These are phyloP conservation scores for Condylostylus longicornis DNA, from an alignment of 1,140 invertebrate species.

Conservation along the genomic window DNA sequence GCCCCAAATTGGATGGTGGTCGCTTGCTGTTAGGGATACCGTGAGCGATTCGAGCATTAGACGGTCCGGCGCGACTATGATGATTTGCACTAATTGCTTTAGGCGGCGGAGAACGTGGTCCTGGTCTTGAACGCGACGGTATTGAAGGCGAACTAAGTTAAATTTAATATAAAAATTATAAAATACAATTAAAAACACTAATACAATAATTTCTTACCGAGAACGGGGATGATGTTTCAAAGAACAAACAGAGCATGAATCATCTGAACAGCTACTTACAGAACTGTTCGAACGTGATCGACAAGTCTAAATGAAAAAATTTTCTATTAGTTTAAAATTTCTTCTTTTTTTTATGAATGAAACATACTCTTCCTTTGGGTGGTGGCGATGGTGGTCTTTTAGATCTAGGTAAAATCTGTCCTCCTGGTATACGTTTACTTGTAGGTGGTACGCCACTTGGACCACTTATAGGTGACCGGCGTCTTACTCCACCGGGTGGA, in stretches of 20 bases:
- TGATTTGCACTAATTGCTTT: slow-evolving; percentile 1
- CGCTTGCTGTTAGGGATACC: slow-evolving; percentile 10
- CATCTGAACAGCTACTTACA: slow-evolving; percentile 61
- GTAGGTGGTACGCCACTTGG: slow-evolving; percentile 10
- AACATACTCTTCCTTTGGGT: slow-evolving; percentile 20
- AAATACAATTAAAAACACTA: neutral
- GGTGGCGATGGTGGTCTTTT: slow-evolving; percentile 33
- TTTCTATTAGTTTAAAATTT: neutral
- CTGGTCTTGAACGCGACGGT: slow-evolving; percentile 20
- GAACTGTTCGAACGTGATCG: slow-evolving; percentile 48
- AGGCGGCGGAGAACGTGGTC: slow-evolving; percentile 5
- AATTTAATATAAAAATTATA: neutral
- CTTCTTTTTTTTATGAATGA: neutral
- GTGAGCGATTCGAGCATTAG: too few species aligned
- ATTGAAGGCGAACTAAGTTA: slow-evolving; percentile 19
- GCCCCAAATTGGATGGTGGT: neutral
- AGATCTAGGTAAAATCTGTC: slow-evolving; percentile 27
- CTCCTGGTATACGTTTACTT: slow-evolving; percentile 11
- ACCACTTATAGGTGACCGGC: neutral
- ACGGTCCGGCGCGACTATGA: slow-evolving; percentile 18
- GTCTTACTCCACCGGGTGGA: neutral
- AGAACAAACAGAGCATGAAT: slow-evolving; percentile 59
- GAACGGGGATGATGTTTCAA: slow-evolving; percentile 29
- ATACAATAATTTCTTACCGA: slow-evolving; percentile 16
- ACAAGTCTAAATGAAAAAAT: slow-evolving; percentile 11